Conservation (phyloP, 2,888 invertebrate species). For the Orthosia gracilis region DNA sequence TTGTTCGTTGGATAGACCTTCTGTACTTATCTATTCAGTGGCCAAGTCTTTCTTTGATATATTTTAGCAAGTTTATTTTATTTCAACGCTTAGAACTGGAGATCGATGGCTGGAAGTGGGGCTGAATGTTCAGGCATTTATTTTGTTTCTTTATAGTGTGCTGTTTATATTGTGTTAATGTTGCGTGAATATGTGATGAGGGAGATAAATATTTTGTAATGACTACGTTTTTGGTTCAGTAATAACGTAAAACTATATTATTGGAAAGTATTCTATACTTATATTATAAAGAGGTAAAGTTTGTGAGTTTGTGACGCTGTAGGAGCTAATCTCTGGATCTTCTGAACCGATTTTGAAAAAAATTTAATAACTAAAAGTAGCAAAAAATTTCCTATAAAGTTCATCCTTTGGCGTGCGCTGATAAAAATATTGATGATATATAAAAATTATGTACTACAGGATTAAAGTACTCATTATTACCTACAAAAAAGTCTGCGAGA, state of each 20-base stretch:
- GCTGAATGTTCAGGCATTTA: constrained; percentile 24
- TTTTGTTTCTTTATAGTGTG: constrained; percentile 19
- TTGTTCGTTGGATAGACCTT: not conserved
- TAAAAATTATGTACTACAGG: too few species aligned
- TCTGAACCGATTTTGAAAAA: too few species aligned
- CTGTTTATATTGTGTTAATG: constrained; percentile 27
- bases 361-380: too few species aligned
- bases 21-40: not conserved
- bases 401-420: too few species aligned
- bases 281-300: too few species aligned
- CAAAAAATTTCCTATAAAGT: too few species aligned
- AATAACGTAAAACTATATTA: not conserved
- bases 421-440: too few species aligned
- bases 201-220: constrained; percentile 18
- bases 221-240: not conserved
- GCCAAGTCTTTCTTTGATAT: constrained; percentile 28
- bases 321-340: too few species aligned
- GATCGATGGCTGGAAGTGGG: constrained; percentile 39
- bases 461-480: too few species aligned
- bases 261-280: not conserved
- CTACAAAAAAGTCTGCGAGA: too few species aligned
- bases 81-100: constrained; percentile 35
- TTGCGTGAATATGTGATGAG: constrained; percentile 25
- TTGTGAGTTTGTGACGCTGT: too few species aligned
- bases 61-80: constrained; percentile 57